These are phyloP conservation scores for Babyrousa celebensis DNA, from an alignment of 2,797 vertebrate genomes.

Conservation along the genomic window DNA sequence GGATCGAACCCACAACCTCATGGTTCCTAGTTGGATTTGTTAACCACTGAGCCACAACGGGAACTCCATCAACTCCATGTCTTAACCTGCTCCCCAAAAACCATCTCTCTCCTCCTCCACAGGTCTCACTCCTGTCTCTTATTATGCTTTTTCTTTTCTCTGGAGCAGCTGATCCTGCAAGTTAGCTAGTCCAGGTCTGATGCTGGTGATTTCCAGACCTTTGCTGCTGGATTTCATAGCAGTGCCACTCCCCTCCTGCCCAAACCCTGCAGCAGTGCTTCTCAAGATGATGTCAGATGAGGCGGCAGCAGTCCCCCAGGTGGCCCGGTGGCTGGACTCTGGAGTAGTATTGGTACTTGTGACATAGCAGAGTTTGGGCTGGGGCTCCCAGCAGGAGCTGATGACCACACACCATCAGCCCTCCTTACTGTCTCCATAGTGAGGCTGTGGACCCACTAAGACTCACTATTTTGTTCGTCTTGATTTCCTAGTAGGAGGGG, in stretches of 20 bases:
- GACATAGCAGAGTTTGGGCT: background rate
- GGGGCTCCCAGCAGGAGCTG: background rate
- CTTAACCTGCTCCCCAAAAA: too few relatives aligned
- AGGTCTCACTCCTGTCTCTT: background rate
- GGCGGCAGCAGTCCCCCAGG: background rate
- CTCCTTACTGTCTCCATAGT: background rate
- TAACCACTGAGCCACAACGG: too few relatives aligned
- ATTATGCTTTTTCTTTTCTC: background rate
- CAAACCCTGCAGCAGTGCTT: background rate
- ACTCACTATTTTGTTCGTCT: background rate
- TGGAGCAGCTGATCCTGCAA: accelerated
- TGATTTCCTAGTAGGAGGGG: background rate
- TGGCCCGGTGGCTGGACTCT: background rate
- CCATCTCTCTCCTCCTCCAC: background rate
- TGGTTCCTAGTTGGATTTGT: too few relatives aligned
- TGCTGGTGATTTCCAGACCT: accelerated
- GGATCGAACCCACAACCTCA: too few relatives aligned
- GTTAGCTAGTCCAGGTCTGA: too few relatives aligned
- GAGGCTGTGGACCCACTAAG: background rate
- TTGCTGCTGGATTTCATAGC: background rate
- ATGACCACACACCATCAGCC: background rate
- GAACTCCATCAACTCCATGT: too few relatives aligned
- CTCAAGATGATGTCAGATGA: background rate
- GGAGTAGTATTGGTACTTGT: background rate
- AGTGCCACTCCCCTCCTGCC: background rate